Base-by-base conservation (phyloP, 2,797 vertebrate genomes). In the Coreius guichenoti region DNA sequence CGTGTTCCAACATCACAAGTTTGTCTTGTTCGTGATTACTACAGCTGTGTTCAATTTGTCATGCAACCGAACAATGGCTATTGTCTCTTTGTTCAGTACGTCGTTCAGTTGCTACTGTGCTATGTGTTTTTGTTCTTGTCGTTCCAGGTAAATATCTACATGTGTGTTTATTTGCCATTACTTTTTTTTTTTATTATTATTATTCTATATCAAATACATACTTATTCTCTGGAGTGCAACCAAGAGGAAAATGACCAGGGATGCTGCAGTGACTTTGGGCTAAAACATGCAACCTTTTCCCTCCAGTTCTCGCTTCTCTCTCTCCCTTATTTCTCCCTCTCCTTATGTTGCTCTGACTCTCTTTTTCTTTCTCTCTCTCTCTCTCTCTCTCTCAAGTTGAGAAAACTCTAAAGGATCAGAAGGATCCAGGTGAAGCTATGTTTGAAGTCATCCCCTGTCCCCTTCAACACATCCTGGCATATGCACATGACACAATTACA, bases 391-490 rank as follows among this genome's bases (percentile, higher is more conserved):
- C 93, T 92, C 92, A 96, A 96, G 95, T 95, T 95, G 95, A 96
- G 94, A 96, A 96, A 95, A 83, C 89, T 87, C 82, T 89, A 87
- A 90, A 90, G 89, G 95, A 95, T 93, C 95, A 96, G 97, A 99
- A 99, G 98, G 98, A 99, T 79, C 97, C 98, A 99, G 98, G 98
- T 99, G 98, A 99, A 99, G 95, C 94, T 95, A 95, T 97, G 96
- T 98, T 97, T 94, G 93, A 94, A 91, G 97, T 96, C 95, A 97
- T 95, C 94, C 82, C 80, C 56, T 85, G 73, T 78, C 58, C 89
- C 86, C 61, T 87, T 67, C 58, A 83, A 86, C 87, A 83, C 75
- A 67, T 87, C 67, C 75, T 81, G 85, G 69, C 81, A 81, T 39
- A 84, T 78, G 39, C 78, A 77, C 70, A 80, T 75, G 49, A 33